Evolutionary conservation across 2,797 vertebrate species (phyloP).

Genomic region (Leuciscus waleckii): DNA sequence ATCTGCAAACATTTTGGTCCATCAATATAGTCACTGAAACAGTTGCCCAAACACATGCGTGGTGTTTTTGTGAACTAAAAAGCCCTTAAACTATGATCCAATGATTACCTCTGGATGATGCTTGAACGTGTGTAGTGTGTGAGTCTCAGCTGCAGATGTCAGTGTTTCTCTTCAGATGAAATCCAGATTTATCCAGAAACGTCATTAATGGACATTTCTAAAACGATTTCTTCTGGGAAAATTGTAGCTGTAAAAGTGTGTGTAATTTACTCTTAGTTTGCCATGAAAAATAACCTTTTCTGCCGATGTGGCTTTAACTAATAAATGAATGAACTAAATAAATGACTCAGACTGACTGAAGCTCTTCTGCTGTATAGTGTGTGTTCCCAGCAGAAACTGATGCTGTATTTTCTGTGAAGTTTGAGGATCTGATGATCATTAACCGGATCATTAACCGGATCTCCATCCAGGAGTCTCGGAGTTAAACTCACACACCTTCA

Average conservation of each 20-base stretch:
- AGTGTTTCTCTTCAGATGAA: background rate
- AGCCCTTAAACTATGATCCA: background rate
- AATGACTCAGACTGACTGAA: background rate
- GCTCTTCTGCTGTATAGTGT: background rate
- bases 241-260: background rate
- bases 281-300: background rate
- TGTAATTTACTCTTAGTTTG: background rate
- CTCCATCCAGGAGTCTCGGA: background rate
- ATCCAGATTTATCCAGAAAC: no score
- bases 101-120: background rate
- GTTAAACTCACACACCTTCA: background rate
- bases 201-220: no score
- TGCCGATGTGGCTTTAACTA: background rate
- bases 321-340: background rate
- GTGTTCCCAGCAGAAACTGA: no score
- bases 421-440: no score
- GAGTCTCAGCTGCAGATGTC: slow-evolving; percentile 11
- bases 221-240: no score
- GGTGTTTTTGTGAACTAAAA: background rate
- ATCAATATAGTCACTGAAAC: background rate
- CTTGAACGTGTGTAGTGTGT: background rate
- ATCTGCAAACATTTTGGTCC: background rate
- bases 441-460: no score
- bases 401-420: no score
- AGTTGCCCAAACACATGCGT: background rate